These are phyloP conservation scores for Junonia oenone DNA, from an alignment of 2,888 invertebrate species.

Conservation along the genomic window DNA sequence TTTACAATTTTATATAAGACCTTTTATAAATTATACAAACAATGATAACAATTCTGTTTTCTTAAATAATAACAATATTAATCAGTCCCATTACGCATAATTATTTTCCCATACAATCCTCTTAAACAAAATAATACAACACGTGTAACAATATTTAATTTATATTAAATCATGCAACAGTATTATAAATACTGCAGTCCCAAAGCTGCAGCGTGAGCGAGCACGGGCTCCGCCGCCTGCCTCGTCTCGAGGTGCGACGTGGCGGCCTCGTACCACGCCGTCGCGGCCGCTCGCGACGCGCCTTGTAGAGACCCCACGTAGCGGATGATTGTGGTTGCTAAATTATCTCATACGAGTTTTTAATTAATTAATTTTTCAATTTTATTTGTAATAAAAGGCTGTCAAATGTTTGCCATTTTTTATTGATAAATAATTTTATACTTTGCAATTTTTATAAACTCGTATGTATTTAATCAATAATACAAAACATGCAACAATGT, in stretches of 20 bases:
- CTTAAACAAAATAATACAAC: too few species aligned
- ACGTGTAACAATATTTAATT: too few species aligned
- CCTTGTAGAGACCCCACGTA: conserved; percentile 93
- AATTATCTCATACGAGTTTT: conserved; percentile 93
- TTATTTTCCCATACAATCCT: too few species aligned
- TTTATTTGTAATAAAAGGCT: neutral
- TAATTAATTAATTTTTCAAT: too few species aligned
- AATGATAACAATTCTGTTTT: too few species aligned
- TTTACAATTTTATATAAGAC: neutral
- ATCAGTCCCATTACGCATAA: too few species aligned
- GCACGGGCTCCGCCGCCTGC: conserved; percentile 92
- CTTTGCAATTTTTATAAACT: neutral
- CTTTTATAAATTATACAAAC: neutral
- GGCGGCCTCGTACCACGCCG: too few species aligned
- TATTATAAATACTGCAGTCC: conserved; percentile 69
- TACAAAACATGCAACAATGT: too few species aligned
- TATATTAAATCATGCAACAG: too few species aligned
- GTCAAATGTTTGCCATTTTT: neutral
- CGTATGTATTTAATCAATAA: too few species aligned
- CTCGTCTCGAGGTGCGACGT: conserved; percentile 91
- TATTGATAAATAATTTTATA: neutral
- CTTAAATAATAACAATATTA: too few species aligned
- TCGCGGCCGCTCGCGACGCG: too few species aligned
- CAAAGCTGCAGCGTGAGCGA: conserved; percentile 92
- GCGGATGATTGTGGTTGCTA: conserved; percentile 89